phyloP scores from a whole-genome alignment of 2,888 invertebrate species.

The Omphaloscelis lunosa region DNA sequence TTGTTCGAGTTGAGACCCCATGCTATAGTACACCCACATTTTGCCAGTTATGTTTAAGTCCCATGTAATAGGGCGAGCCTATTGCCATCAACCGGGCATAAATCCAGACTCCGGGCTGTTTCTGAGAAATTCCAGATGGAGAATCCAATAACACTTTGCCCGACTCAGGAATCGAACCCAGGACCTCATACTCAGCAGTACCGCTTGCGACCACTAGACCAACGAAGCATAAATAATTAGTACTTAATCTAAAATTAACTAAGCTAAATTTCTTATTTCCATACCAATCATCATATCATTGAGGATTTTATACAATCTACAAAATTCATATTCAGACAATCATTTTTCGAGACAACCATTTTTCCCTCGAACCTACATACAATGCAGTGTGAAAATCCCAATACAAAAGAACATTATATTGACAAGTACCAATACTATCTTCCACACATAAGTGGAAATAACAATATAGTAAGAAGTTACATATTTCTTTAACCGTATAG shows the following conservation, averaged over 20 bases:
- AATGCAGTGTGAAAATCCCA: background rate
- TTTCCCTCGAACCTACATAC: background rate
- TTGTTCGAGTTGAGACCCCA: too few relatives aligned
- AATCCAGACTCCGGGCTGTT: too few relatives aligned
- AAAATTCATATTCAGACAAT: background rate
- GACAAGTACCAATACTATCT: background rate
- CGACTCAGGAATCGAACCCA: too few relatives aligned
- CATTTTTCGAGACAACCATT: background rate
- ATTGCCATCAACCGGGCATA: too few relatives aligned
- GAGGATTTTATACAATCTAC: background rate
- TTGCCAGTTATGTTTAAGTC: too few relatives aligned
- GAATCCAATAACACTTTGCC: too few relatives aligned
- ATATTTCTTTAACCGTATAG: constrained; percentile 13
- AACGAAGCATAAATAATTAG: too few relatives aligned
- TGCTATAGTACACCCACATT: too few relatives aligned
- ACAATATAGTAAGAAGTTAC: constrained; percentile 3
- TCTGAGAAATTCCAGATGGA: too few relatives aligned
- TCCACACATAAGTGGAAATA: constrained; percentile 21
- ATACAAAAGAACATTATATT: constrained; percentile 12
- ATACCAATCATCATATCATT: background rate
- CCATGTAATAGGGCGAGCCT: too few relatives aligned
- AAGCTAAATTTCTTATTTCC: background rate
- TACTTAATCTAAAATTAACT: background rate
- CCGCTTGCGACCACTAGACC: too few relatives aligned
- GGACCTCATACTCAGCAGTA: too few relatives aligned